These are phyloP conservation scores for Micromesistius poutassou DNA, from an alignment of 2,797 vertebrate genomes.

Conservation along the genomic window DNA sequence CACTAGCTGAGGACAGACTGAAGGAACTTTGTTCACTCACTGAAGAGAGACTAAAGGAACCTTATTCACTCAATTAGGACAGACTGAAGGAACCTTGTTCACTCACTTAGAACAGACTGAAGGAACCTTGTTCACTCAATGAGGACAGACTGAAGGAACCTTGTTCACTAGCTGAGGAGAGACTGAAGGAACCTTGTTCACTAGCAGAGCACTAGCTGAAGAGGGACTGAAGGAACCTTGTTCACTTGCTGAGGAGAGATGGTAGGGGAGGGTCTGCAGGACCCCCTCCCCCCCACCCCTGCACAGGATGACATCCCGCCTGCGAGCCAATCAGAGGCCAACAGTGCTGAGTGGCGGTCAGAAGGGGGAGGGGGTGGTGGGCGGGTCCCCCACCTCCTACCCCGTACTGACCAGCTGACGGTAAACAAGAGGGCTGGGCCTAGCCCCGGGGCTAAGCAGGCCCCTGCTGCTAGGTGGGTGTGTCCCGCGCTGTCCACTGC, in stretches of 20 bases:
- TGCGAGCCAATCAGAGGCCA: neutral
- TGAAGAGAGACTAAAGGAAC: neutral
- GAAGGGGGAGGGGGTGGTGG: neutral
- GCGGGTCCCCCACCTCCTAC: conserved; percentile 3
- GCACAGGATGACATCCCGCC: neutral
- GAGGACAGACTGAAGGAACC: neutral
- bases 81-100: too few species aligned
- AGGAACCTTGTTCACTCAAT: too few species aligned
- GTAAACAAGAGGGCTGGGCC: neutral
- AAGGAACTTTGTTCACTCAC: neutral
- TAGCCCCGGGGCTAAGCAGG: neutral
- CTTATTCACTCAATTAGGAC: neutral
- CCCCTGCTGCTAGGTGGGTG: neutral
- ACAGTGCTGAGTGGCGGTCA: neutral
- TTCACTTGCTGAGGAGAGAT: neutral
- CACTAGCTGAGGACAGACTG: too few species aligned
- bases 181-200: too few species aligned
- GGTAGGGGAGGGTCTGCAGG: neutral
- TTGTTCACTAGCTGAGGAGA: neutral
- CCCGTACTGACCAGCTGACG: neutral
- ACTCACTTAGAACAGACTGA: too few species aligned
- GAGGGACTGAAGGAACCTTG: too few species aligned
- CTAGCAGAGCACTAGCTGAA: too few species aligned
- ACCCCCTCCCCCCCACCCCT: neutral
- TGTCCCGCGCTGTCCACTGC: conserved; percentile 3